Percentiles rank a stretch among this genome's conserved stretches.
Conservation (phyloP, 2,888 invertebrate species). For the Nebria salina region DNA sequence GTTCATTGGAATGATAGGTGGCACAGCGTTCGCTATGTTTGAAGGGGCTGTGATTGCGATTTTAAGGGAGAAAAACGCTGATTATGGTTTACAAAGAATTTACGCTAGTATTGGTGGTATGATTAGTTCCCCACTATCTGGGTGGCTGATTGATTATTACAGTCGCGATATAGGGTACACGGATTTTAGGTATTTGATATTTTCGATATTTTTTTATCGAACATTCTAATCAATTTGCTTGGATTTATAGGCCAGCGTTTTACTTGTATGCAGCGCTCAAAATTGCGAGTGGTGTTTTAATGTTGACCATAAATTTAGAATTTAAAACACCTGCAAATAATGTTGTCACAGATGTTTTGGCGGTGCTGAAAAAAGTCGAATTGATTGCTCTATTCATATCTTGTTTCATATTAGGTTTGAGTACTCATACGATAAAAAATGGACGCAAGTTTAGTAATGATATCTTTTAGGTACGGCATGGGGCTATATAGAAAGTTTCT, state of each 20-base stretch:
- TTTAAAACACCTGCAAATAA: slow-evolving; percentile 80
- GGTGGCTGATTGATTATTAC: slow-evolving; percentile 78
- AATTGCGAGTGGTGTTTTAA: slow-evolving; percentile 72
- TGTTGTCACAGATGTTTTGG: slow-evolving; percentile 74
- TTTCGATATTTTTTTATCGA: neutral
- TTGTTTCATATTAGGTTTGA: slow-evolving; percentile 76
- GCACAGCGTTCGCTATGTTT: slow-evolving; percentile 82
- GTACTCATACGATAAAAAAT: neutral
- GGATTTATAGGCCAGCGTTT: slow-evolving; percentile 74
- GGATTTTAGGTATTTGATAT: slow-evolving; percentile 71
- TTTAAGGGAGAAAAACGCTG: slow-evolving; percentile 77
- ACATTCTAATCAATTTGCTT: slow-evolving; percentile 5
- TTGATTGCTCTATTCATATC: slow-evolving; percentile 77
- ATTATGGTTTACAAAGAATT: slow-evolving; percentile 80
- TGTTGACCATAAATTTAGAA: slow-evolving; percentile 77
- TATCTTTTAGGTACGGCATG: slow-evolving; percentile 75
- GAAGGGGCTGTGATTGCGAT: slow-evolving; percentile 83
- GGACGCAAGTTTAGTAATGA: neutral
- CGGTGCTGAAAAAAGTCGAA: slow-evolving; percentile 75
- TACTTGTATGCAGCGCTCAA: slow-evolving; percentile 78
- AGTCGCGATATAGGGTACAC: slow-evolving; percentile 75
- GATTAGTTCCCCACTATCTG: slow-evolving; percentile 82
- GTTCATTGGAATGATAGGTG: slow-evolving; percentile 74
- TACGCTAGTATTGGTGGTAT: slow-evolving; percentile 81
- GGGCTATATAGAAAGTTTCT: slow-evolving; percentile 84